Conservation (phyloP, 2,797 vertebrate genomes). For the Rhinella marina region DNA sequence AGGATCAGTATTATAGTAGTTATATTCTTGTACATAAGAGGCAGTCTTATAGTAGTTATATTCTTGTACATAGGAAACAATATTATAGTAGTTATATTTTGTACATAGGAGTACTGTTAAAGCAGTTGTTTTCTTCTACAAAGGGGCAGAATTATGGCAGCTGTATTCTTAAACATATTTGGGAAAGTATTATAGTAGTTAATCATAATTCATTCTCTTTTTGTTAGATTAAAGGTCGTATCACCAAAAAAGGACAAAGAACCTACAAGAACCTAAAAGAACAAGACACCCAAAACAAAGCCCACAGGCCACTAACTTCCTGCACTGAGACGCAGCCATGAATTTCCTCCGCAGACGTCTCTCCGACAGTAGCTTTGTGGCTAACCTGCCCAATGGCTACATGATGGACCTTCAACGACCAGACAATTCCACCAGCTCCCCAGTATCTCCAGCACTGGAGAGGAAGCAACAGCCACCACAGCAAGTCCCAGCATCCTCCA, state of each 20-base stretch:
- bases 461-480: conserved; percentile 80
- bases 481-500: conserved; percentile 64
- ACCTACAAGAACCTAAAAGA: too few species aligned
- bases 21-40: neutral
- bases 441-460: conserved; percentile 86
- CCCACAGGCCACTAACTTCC: neutral
- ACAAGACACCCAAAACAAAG: neutral
- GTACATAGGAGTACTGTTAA: neutral
- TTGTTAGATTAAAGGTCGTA: neutral
- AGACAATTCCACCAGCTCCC: conserved; percentile 84
- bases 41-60: conserved; percentile 15
- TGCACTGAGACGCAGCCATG: conserved; percentile 73
- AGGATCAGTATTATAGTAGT: conserved; percentile 7
- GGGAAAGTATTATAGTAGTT: neutral
- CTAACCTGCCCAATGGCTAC: conserved; percentile 95
- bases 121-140: neutral
- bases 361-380: conserved; percentile 95
- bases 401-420: conserved; percentile 94
- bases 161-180: neutral
- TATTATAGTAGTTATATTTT: conserved; percentile 12
- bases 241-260: neutral
- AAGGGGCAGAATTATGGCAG: neutral
- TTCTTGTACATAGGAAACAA: neutral
- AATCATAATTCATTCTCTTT: neutral
- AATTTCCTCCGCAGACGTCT: conserved; percentile 96